Conservation (phyloP, 1,140 invertebrate genomes). For the Cherax destructor region DNA sequence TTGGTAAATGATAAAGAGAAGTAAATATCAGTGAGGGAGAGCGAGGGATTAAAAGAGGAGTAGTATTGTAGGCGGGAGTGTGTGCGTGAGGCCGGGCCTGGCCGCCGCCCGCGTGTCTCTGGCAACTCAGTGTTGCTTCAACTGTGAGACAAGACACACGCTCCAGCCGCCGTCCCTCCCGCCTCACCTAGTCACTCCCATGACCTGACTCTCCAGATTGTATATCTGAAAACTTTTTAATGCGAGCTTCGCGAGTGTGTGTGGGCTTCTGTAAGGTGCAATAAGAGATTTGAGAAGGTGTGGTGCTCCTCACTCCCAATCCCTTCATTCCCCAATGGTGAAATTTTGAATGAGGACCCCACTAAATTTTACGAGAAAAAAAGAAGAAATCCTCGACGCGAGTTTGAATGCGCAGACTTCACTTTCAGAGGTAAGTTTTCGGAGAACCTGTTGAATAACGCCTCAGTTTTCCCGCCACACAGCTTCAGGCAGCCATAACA, state of each 20-base stretch:
- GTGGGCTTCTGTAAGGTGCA: constrained; percentile 22
- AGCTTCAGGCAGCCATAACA: too few species aligned
- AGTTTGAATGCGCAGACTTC: constrained; percentile 46
- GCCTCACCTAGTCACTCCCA: constrained; percentile 51
- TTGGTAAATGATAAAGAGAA: too few species aligned
- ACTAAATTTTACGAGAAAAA: neutral
- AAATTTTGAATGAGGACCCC: constrained; percentile 24
- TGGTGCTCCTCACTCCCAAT: neutral
- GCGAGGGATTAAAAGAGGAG: too few species aligned
- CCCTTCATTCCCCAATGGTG: constrained; percentile 10
- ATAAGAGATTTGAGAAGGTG: constrained; percentile 19
- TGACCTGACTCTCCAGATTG: constrained; percentile 16
- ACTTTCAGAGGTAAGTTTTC: constrained; percentile 45
- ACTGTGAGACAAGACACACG: constrained; percentile 39
- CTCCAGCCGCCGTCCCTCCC: constrained; percentile 36
- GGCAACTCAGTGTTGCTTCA: constrained; percentile 53
- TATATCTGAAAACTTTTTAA: neutral
- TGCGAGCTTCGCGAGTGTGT: neutral
- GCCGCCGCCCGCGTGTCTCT: constrained; percentile 35
- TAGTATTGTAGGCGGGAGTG: too few species aligned
- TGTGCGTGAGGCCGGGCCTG: neutral
- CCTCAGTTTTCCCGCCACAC: constrained; percentile 1
- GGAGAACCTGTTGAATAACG: constrained; percentile 39
- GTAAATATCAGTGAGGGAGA: too few species aligned
- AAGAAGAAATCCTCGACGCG: neutral